phyloP scores from a whole-genome alignment of 2,797 vertebrate genomes.

The Harpagifer antarcticus region DNA sequence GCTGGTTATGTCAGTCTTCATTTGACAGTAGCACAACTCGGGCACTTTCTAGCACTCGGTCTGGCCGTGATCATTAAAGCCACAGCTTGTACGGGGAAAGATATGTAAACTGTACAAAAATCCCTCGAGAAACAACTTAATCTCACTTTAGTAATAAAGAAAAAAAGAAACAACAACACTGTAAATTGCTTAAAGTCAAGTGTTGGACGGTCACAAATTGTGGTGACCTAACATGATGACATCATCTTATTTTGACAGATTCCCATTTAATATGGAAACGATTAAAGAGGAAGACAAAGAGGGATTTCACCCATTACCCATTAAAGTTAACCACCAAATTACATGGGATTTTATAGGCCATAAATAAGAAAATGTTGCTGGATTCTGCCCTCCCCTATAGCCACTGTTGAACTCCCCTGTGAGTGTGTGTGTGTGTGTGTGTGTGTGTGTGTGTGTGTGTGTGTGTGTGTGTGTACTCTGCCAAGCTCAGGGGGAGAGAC shows the following conservation, averaged over 20 bases:
- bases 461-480: constrained; percentile 8
- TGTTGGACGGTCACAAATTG: constrained; percentile 71
- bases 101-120: constrained; percentile 48
- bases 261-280: constrained; percentile 80
- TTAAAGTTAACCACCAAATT: constrained; percentile 85
- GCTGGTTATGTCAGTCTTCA: constrained; percentile 58
- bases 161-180: constrained; percentile 27
- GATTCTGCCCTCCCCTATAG: constrained; percentile 71
- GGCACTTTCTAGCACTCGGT: constrained; percentile 32
- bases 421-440: constrained; percentile 33
- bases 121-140: constrained; percentile 25
- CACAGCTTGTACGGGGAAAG: constrained; percentile 41
- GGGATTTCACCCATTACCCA: constrained; percentile 83
- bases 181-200: constrained; percentile 56
- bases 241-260: constrained; percentile 81
- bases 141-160: neutral
- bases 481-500: constrained; percentile 74
- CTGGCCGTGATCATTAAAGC: constrained; percentile 28
- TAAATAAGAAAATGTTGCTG: constrained; percentile 82
- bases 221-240: constrained; percentile 77
- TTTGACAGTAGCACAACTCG: constrained; percentile 56
- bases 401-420: constrained; percentile 74
- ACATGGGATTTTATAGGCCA: constrained; percentile 82
- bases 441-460: neutral
- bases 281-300: constrained; percentile 83